Base-by-base conservation (phyloP, 2,797 vertebrate genomes). In the Centropyge bicolor region DNA sequence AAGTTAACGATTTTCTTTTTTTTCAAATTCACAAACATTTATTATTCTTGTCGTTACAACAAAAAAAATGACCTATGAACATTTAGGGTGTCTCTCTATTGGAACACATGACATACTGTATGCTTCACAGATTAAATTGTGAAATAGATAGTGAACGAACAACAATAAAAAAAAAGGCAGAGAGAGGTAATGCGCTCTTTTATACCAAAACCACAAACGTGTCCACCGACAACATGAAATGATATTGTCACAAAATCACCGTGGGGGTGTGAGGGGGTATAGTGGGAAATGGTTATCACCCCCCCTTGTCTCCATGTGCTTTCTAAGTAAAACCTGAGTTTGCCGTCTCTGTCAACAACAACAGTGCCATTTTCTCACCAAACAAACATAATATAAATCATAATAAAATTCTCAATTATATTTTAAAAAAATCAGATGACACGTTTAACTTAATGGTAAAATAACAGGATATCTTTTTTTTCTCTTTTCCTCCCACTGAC, bases 11-110 rank as follows among this genome's bases (percentile, higher is more conserved):
- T 84, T 43, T 82, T 49, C 41, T 56, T 31, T 70, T 69, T 67
- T 88, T 91, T 93, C 82, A 91, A 95, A 96, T 94, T 96, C 97
- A 98, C 96, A 96, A 96, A 98, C 97, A 97, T 99, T 99, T 99
- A 99, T 99, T 99, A 95, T 95, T 95, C 84, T 95, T 90, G 91
- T 93, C 93, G 96, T 97, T 97, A 98, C 96, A 98, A 95, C 96
- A 95, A 94, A 94, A 93, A 61, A 94, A 95, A 90, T 94, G 93
- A 95, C 94, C 94, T 95, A 94, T 93, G 88, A 92, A 96, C 95
- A 96, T 93, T 91, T 89, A 93, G 82, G 27, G 91, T 90, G 85
- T 90, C 61, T 87, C 85, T 92, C 92, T 96, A 96, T 95, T 87
- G 89, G 88, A 92, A 97, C 97, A 96, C 96, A 94, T 89, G 94